Base-by-base conservation (phyloP, 1,140 invertebrate genomes). In the Cecropterus lyciades region DNA sequence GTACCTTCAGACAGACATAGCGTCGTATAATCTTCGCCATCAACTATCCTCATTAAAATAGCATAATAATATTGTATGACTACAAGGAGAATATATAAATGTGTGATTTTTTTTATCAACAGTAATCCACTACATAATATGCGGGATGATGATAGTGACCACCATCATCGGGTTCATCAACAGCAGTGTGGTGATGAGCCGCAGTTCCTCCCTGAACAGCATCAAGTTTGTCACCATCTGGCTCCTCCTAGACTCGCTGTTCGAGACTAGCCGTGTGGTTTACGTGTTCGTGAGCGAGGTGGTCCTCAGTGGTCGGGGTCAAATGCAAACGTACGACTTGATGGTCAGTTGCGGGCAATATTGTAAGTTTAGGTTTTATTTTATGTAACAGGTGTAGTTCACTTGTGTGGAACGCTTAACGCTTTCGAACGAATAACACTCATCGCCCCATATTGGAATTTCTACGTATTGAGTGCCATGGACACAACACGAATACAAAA, bases 161-260 rank as follows among this genome's bases (percentile, higher is more conserved):
- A 82, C 82, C 24, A 64, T 59, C 0, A 80, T 91, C 10, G 87
- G 87, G 1, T 86, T 91, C 62, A 64, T 89, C 8, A 91, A 89
- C 77, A 85, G 82, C 42, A 75, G 76, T 3, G 63, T 87, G 17
- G 79, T 85, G 42, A 77, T 91, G 62, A 81, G 79, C 51, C 72
- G 89, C 0, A 76, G 71, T 4, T 62, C 81, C 0, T 46, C 66
- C 0, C 66, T 71, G 0, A 91, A 88, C 62, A 76, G 59, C 0
- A 78, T 83, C 9, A 73, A 80, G 1, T 83, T 84, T 15, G 80
- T 91, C 17, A 89, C 86, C 13, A 75, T 74, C 0, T 91, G 89
- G 89, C 64, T 91, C 24, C 74, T 91, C 7, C 72, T 91, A 6
- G 84, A 90, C 60, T 91, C 89, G 0, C 65, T 91, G 71, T 91